A percentile compares a stretch with the other conserved stretches of the same genome.
phyloP scores from a whole-genome alignment of 1,140 invertebrate genomes.

The Potamilus streckersoni region DNA sequence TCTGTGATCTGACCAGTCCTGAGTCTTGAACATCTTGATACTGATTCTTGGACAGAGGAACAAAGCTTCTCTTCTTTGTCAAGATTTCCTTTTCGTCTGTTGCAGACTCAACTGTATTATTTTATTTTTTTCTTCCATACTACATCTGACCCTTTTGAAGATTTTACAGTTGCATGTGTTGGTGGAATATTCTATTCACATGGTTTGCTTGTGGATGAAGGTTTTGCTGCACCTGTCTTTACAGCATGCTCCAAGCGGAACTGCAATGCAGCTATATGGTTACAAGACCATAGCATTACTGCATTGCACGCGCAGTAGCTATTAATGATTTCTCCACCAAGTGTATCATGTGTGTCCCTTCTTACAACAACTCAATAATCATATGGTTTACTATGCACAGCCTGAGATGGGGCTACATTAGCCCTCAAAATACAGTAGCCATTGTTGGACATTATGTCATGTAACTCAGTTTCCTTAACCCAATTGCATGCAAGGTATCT shows the following conservation, averaged over 20 bases:
- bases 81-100: too few species aligned
- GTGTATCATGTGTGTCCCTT: neutral
- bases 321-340: constrained; percentile 11
- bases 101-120: neutral
- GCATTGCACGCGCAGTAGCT: constrained; percentile 18
- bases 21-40: too few species aligned
- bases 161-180: neutral
- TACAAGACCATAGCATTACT: constrained; percentile 16
- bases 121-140: neutral
- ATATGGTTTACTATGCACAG: constrained; percentile 17
- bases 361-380: constrained; percentile 14
- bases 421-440: constrained; percentile 19
- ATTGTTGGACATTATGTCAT: constrained; percentile 8
- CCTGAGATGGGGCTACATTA: constrained; percentile 16
- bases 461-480: constrained; percentile 10
- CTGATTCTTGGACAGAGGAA: too few species aligned
- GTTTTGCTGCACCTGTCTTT: neutral
- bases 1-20: too few species aligned
- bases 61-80: too few species aligned
- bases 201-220: neutral
- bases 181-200: neutral
- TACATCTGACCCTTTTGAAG: neutral
- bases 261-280: neutral
- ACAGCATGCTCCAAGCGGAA: neutral
- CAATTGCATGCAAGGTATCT: constrained; percentile 19